A percentile compares a stretch with the other conserved stretches of the same genome.
phyloP scores from a whole-genome alignment of 2,797 vertebrate genomes.

The Alectoris magna region DNA sequence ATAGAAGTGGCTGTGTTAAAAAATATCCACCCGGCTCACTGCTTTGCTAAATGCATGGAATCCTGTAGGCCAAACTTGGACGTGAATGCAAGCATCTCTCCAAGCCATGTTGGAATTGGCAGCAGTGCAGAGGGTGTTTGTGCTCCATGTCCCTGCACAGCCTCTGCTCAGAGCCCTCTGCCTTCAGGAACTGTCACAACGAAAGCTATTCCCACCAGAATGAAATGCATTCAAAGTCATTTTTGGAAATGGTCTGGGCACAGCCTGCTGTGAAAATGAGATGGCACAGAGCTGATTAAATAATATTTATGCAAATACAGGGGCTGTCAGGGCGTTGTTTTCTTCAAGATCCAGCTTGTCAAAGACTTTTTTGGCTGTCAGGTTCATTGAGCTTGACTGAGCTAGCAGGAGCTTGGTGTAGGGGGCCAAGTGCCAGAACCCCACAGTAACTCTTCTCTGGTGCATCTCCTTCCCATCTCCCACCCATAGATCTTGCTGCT shows the following conservation, averaged over 20 bases:
- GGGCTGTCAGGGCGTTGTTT: constrained; percentile 51
- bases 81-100: fast-evolving
- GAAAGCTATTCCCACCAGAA: constrained; percentile 55
- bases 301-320: constrained; percentile 51
- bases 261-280: constrained; percentile 54
- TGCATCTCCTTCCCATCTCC: background rate
- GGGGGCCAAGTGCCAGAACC: constrained; percentile 15
- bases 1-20: background rate
- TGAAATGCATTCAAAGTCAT: constrained; percentile 45
- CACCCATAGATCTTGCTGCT: background rate
- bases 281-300: constrained; percentile 64
- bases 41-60: background rate
- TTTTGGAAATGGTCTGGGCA: constrained; percentile 56
- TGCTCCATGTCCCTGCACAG: background rate
- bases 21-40: background rate
- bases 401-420: constrained; percentile 35
- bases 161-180: background rate
- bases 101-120: fast-evolving
- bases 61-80: fast-evolving
- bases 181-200: constrained; percentile 33
- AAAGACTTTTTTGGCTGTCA: constrained; percentile 11
- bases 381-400: constrained; percentile 21
- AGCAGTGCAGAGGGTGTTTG: background rate
- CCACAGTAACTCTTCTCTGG: background rate
- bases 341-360: constrained; percentile 61